These are phyloP conservation scores for Acronicta alni DNA, from an alignment of 2,888 invertebrate species.

Conservation along the genomic window DNA sequence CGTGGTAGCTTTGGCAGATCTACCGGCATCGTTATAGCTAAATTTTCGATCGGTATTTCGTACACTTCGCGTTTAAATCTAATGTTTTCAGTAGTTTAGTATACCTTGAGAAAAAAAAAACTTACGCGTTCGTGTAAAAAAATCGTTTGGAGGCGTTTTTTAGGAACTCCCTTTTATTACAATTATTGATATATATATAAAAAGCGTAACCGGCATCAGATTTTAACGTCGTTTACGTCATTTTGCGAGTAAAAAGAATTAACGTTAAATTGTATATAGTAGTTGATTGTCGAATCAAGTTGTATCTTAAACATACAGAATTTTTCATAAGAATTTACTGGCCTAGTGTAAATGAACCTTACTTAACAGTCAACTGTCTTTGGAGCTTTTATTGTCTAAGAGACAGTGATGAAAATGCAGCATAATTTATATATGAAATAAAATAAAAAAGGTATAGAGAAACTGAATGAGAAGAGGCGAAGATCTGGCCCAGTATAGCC, in stretches of 20 bases:
- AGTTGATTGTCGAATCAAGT: conserved; percentile 16
- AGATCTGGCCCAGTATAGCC: too few relatives aligned
- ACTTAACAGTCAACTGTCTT: conserved; percentile 20
- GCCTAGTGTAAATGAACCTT: conserved; percentile 1
- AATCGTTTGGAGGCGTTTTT: conserved; percentile 60
- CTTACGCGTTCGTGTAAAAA: conserved; percentile 31
- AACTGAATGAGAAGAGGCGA: too few relatives aligned
- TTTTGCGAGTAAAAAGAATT: neutral
- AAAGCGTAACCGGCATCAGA: neutral
- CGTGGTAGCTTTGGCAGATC: conserved; percentile 72
- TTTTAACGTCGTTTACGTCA: neutral
- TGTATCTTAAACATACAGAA: neutral
- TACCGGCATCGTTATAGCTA: conserved; percentile 72
- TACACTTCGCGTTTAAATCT: neutral
- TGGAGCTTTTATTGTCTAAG: conserved; percentile 27
- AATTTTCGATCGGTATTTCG: conserved; percentile 64
- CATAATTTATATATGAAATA: neutral
- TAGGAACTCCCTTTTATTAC: conserved; percentile 65
- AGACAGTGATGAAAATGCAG: conserved; percentile 9
- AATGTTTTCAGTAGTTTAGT: conserved; percentile 8
- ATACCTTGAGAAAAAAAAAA: neutral
- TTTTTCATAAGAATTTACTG: neutral
- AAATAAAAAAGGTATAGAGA: neutral
- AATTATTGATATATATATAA: conserved; percentile 7
- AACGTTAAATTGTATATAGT: neutral